phyloP scores from a whole-genome alignment of 1,140 invertebrate species.

The Monochamus saltuarius region DNA sequence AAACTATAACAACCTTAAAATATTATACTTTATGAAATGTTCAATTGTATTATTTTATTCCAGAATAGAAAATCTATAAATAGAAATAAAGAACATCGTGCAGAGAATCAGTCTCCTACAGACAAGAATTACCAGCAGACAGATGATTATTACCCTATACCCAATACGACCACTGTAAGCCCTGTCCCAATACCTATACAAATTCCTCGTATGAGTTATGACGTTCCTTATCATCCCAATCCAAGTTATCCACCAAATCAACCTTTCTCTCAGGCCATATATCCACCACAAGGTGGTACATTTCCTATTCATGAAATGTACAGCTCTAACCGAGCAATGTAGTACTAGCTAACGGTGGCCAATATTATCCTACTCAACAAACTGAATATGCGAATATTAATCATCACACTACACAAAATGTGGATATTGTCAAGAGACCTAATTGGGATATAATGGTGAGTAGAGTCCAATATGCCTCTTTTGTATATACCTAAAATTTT shows the following conservation, averaged over 20 bases:
- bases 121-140: constrained; percentile 40
- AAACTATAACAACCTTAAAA: not conserved
- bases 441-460: constrained; percentile 35
- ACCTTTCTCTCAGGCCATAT: constrained; percentile 22
- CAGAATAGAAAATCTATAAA: constrained; percentile 58
- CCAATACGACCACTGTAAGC: constrained; percentile 37
- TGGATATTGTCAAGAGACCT: constrained; percentile 31
- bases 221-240: constrained; percentile 34
- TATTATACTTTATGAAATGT: too few relatives aligned
- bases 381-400: constrained; percentile 25
- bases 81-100: constrained; percentile 44
- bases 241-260: constrained; percentile 28
- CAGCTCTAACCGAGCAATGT: constrained; percentile 44
- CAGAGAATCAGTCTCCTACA: constrained; percentile 44
- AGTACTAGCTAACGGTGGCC: constrained; percentile 42
- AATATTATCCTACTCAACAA: constrained; percentile 28
- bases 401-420: constrained; percentile 36
- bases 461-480: not conserved
- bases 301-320: constrained; percentile 46
- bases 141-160: constrained; percentile 41
- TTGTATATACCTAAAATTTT: not conserved
- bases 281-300: constrained; percentile 5
- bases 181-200: constrained; percentile 43
- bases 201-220: constrained; percentile 40
- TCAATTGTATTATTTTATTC: constrained; percentile 1